phyloP scores from a whole-genome alignment of 2,113 vertebrate genomes.

The Bufo bufo region DNA sequence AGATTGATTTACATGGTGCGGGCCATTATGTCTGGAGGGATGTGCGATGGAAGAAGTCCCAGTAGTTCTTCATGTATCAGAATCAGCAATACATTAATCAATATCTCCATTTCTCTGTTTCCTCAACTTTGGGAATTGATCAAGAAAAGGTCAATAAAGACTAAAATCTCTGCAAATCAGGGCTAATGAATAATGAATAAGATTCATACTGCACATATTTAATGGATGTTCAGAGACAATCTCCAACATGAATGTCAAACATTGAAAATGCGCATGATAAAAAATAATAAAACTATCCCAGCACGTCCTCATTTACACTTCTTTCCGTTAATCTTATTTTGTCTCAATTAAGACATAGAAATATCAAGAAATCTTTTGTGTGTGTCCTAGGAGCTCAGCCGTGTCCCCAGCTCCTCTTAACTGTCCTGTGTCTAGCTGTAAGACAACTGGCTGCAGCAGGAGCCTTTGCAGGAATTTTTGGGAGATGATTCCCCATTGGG shows the following conservation, averaged over 20 bases:
- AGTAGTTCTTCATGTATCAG: neutral
- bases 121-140: slow-evolving; percentile 10
- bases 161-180: slow-evolving; percentile 12
- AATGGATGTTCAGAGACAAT: neutral
- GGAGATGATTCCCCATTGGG: too few relatives aligned
- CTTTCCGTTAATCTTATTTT: neutral
- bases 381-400: neutral
- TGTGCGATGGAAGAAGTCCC: neutral
- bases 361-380: too few relatives aligned
- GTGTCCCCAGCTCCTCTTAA: neutral
- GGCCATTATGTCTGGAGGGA: neutral
- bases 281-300: neutral
- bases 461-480: neutral
- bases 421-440: neutral
- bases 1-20: neutral
- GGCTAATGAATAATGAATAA: slow-evolving; percentile 20
- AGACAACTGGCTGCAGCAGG: neutral
- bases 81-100: neutral
- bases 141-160: slow-evolving; percentile 15
- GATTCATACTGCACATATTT: neutral
- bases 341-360: neutral
- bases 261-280: neutral
- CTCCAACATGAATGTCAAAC: neutral
- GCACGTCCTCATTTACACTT: neutral
- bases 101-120: slow-evolving; percentile 21